phyloP scores from a whole-genome alignment of 2,113 vertebrate genomes.

The Condylura cristata region DNA sequence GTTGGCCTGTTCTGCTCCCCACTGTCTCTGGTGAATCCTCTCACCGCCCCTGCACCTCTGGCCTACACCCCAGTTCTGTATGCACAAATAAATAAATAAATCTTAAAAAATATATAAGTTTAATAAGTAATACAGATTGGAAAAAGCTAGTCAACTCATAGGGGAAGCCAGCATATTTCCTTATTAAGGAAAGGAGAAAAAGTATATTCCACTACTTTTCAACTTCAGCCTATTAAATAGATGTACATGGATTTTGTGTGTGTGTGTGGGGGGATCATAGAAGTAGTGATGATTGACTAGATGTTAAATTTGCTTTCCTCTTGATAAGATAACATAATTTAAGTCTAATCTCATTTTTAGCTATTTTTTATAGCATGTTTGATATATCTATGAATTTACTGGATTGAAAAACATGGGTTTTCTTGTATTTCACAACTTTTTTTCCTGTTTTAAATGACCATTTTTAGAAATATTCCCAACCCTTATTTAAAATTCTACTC shows the following conservation, averaged over 20 bases:
- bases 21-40: too few species aligned
- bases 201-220: not conserved
- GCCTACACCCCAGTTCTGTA: too few species aligned
- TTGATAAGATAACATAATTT: conserved; percentile 50
- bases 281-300: not conserved
- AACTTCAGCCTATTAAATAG: not conserved
- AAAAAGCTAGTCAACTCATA: not conserved
- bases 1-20: too few species aligned
- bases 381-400: not conserved
- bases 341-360: conserved; percentile 23
- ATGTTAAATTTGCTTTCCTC: conserved; percentile 44
- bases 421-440: not conserved
- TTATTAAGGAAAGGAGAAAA: not conserved
- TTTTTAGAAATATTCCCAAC: not conserved
- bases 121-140: not conserved
- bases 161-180: not conserved
- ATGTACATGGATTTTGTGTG: not conserved
- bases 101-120: too few species aligned
- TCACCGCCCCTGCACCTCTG: too few species aligned
- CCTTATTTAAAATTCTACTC: not conserved
- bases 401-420: conserved; percentile 22
- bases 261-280: not conserved
- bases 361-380: not conserved
- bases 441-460: not conserved
- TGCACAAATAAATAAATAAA: too few species aligned